A percentile compares a stretch with the other conserved stretches of the same genome.
Evolutionary conservation across 64 coral and sea anemone species (phyloP).

Genomic region (Montipora efflorescens): DNA sequence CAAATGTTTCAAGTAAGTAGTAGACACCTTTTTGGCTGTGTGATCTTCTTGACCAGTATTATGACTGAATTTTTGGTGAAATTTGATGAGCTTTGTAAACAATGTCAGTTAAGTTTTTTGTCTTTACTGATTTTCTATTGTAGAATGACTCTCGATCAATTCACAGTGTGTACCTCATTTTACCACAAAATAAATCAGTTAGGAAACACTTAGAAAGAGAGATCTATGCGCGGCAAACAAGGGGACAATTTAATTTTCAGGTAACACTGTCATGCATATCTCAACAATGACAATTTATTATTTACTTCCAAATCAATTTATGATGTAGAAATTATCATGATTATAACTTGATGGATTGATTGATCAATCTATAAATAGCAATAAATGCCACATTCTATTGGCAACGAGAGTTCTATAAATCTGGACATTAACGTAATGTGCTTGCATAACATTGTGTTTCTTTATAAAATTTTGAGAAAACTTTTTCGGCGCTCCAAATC

Average conservation of each 20-base stretch:
- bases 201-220: constrained; percentile 83
- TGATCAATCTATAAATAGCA: no score
- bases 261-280: background rate
- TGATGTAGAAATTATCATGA: no score
- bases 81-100: background rate
- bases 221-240: constrained; percentile 68
- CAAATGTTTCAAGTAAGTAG: constrained; percentile 77
- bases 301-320: no score
- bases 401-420: no score
- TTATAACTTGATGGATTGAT: no score
- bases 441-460: no score
- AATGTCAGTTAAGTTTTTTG: background rate
- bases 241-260: constrained; percentile 66
- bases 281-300: no score
- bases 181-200: constrained; percentile 72
- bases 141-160: constrained; percentile 37
- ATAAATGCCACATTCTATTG: no score
- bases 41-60: background rate
- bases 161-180: constrained; percentile 66
- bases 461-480: no score
- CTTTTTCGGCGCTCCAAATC: no score
- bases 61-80: background rate
- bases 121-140: background rate
- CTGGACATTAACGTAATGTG: no score
- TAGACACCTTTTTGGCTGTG: no score